Conservation (phyloP, 92 coral and sea anemone species). For the Paragorgia papillata region DNA sequence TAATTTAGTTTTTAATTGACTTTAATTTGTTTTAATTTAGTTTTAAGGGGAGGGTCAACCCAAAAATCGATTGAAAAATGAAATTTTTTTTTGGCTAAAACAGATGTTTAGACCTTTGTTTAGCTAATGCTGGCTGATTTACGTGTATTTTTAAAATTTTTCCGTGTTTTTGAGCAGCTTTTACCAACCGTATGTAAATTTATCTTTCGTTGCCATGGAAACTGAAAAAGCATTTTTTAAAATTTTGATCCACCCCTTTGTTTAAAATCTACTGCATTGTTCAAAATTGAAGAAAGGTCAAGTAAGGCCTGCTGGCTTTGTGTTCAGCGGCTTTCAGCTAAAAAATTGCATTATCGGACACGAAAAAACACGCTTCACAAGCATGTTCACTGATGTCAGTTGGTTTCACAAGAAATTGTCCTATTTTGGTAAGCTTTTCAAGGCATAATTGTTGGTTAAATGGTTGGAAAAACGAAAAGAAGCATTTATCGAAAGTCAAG, state of each 20-base stretch:
- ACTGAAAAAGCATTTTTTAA: neutral
- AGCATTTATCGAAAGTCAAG: too few relatives aligned
- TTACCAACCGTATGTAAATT: slow-evolving; percentile 11
- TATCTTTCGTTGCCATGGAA: slow-evolving; percentile 18
- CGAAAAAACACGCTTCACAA: neutral
- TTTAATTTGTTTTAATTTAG: too few relatives aligned
- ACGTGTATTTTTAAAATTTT: neutral
- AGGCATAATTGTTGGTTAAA: slow-evolving; percentile 3
- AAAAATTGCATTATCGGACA: slow-evolving; percentile 1
- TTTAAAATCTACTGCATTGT: slow-evolving; percentile 1
- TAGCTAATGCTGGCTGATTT: slow-evolving; percentile 20
- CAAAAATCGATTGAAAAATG: neutral
- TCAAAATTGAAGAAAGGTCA: slow-evolving; percentile 3
- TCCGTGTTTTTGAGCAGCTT: slow-evolving; percentile 13
- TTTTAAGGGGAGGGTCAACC: too few relatives aligned
- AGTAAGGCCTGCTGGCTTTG: slow-evolving; percentile 20
- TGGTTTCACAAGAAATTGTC: neutral
- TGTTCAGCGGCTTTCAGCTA: slow-evolving; percentile 10
- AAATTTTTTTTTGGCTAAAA: slow-evolving; percentile 1
- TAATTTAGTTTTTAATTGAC: too few relatives aligned
- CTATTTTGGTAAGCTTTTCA: neutral
- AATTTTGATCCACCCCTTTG: slow-evolving; percentile 2
- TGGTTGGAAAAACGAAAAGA: slow-evolving; percentile 5
- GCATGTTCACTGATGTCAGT: neutral
- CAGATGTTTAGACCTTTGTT: slow-evolving; percentile 8